Evolutionary conservation across 2,797 vertebrate genomes (phyloP), one percentile per base, ranked within the genome.

Genomic region (Diplodus sargus): DNA sequence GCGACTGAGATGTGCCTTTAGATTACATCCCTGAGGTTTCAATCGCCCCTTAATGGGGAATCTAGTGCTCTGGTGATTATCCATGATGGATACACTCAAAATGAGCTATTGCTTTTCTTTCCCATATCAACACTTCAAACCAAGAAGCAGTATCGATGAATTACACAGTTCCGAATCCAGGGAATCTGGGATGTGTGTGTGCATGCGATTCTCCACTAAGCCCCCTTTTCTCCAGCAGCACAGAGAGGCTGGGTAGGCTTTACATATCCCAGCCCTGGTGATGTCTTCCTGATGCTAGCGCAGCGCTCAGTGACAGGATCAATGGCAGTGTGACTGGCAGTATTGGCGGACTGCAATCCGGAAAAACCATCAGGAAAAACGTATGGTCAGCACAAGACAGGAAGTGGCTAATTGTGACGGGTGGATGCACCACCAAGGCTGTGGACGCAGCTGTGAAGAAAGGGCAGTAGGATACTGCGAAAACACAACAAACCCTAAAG

Each of bases 251-350:
- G 10, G 30, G 53, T 0, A 45, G 78, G 74, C 53, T 79, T 79
- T 61, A 49, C 67, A 45, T 49, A 48, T 54, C 64, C 30, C 2
- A 53, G 51, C 18, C 23, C 14, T 60, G 0, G 0, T 74, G 58
- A 80, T 60, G 70, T 54, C 60, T 61, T 71, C 67, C 25, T 78
- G 61, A 64, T 54, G 83, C 77, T 20, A 52, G 42, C 66, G 5
- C 74, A 81, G 76, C 17, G 20, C 74, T 79, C 54, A 1, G n/a
- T 57, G 58, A 73, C 54, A 3, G 61, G 82, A 87, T 85, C 83
- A n/a, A 82, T 84, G 73, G 30, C 18, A 1, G 49, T n/a, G 58
- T 65, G 87, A 79, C 25, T 71, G 83, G 65, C 71, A 47, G 64
- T 86, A 81, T 79, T 60, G 82, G 51, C 71, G 73, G 62, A 70